Evolutionary conservation across 1,140 invertebrate genomes (phyloP).

Genomic region (Pseudomyrmex sp.): DNA sequence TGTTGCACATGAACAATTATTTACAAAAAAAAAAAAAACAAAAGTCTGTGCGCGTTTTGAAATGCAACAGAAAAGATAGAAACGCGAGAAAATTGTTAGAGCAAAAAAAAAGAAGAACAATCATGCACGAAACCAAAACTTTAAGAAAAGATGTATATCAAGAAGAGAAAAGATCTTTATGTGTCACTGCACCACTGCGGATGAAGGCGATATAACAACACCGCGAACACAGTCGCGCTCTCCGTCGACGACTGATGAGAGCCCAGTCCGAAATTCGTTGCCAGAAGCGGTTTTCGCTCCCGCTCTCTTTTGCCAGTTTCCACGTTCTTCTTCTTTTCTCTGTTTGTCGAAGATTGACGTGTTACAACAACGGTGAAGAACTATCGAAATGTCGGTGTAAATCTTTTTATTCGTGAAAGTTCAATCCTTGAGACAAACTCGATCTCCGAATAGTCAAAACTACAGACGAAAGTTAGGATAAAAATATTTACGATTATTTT

Average conservation of each 20-base stretch:
- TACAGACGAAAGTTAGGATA: neutral
- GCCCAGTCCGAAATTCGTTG: constrained; percentile 61
- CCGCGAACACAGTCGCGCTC: constrained; percentile 42
- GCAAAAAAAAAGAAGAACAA: neutral
- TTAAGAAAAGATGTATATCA: neutral
- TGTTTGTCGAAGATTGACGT: neutral
- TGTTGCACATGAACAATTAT: neutral
- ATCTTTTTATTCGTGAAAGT: neutral
- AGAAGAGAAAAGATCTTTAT: constrained; percentile 2
- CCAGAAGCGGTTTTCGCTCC: constrained; percentile 43
- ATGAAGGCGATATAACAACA: neutral
- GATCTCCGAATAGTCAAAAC: neutral
- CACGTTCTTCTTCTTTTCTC: constrained; percentile 12
- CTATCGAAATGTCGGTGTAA: too few species aligned
- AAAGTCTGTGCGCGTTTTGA: too few species aligned
- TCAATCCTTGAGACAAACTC: neutral
- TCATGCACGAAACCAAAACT: neutral
- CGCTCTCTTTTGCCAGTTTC: constrained; percentile 33
- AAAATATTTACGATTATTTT: neutral
- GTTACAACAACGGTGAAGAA: neutral
- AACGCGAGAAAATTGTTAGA: neutral
- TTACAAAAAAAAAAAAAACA: neutral
- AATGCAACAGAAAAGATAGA: constrained; percentile 2
- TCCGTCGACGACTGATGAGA: constrained; percentile 60
- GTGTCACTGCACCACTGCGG: constrained; percentile 53